Evolutionary conservation across 1,140 invertebrate species (phyloP), one percentile per base, ranked within the genome.

Genomic region (Theocolax elegans): DNA sequence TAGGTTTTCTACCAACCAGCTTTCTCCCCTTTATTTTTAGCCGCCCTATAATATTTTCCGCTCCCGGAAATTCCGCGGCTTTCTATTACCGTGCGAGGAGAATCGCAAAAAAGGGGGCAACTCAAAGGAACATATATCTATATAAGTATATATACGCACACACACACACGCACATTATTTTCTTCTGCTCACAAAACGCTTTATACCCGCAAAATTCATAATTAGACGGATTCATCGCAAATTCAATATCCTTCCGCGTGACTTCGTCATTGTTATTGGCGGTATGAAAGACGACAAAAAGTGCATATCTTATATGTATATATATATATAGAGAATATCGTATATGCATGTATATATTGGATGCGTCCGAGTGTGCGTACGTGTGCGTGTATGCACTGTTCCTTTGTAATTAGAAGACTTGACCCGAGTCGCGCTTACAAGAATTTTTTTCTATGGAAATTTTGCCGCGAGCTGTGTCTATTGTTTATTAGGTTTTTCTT

Each of bases 181-280:
- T 4, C 8, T 42, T 59, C 42, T 12, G 15, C 4, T 42, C 38
- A 6, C 21, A 27, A 3, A 44, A 15, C 17, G 1, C 29, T 73
- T 75, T 73, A 71, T 73, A 62, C 13, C n/a, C 68, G 58, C 49
- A 70, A 64, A 74, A 74, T 72, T 80, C 76, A 77, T 80, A 80
- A 80, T 79, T 79, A 78, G 79, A 79, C 73, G 76, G 75, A 58
- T 58, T 58, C 60, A 73, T 54, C 31, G 76, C 60, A 35, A 75
- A 76, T 79, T 63, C 9, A 63, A 63, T 67, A 21, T 51, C 15
- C 25, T 38, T 63, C 60, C 27, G 51, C 35, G 60, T 42, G 54
- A 60, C 67, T 27, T 46, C 29, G 56, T 31, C 59, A 35, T 35
- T 58, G 44, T 67, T n/a, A n/a, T n/a, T n/a, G n/a, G n/a, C 44